These are phyloP conservation scores for Cheilosia scutellata DNA, from an alignment of 2,888 invertebrate species.

Conservation along the genomic window DNA sequence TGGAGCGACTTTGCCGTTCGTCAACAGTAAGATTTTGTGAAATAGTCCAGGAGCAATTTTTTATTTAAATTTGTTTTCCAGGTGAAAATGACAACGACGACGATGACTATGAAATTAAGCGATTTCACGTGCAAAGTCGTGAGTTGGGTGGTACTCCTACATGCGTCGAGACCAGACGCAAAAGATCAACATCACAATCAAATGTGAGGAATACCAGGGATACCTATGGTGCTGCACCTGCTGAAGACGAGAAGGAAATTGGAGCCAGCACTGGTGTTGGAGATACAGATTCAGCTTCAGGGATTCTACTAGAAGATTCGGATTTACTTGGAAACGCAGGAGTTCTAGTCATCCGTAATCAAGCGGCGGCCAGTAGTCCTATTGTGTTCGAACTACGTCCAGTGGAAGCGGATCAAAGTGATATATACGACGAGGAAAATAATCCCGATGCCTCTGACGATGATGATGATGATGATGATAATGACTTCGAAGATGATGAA, in stretches of 20 bases:
- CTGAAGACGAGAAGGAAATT: not conserved
- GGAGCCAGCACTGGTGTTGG: not conserved
- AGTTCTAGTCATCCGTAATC: constrained; percentile 43
- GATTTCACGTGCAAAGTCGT: constrained; percentile 41
- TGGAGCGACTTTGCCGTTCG: not conserved
- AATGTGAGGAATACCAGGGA: not conserved
- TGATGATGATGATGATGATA: not conserved
- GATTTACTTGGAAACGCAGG: constrained; percentile 25
- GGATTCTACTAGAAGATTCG: constrained; percentile 30
- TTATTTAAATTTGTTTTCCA: not conserved
- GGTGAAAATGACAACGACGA: constrained; percentile 29
- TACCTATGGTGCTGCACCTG: not conserved
- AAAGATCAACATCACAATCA: not conserved
- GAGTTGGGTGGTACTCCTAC: constrained; percentile 4
- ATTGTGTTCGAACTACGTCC: constrained; percentile 57
- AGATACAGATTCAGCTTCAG: not conserved
- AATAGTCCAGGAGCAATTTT: not conserved
- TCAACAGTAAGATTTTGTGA: constrained; percentile 29
- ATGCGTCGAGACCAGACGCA: constrained; percentile 16
- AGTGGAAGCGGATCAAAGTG: not conserved
- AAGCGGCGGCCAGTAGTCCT: not conserved
- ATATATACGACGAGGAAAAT: not conserved
- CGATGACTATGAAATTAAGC: constrained; percentile 23
- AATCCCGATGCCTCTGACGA: not conserved
- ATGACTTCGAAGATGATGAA: not conserved